Percentiles rank a stretch among this genome's conserved stretches.
These are phyloP conservation scores for Drosophila mettleri DNA, from an alignment of 2,888 invertebrate genomes.

Conservation along the genomic window DNA sequence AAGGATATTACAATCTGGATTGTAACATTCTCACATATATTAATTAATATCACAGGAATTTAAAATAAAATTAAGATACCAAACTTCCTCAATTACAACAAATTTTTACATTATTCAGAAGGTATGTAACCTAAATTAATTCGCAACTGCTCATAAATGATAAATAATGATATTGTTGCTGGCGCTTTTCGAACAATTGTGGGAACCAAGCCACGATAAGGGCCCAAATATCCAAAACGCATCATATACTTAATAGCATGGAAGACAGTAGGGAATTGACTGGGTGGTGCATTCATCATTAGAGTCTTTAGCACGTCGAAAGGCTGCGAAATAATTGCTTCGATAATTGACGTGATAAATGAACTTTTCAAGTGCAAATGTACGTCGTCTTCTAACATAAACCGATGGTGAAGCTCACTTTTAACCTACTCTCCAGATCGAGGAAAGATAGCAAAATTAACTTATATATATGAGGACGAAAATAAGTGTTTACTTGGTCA, in stretches of 20 bases:
- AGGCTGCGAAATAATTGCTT: constrained; percentile 43
- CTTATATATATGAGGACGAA: neutral
- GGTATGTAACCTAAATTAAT: constrained; percentile 38
- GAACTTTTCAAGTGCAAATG: constrained; percentile 48
- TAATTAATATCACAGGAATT: too few species aligned
- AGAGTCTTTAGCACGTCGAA: constrained; percentile 56
- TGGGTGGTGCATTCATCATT: constrained; percentile 46
- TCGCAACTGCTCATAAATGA: constrained; percentile 56
- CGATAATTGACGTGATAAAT: constrained; percentile 40
- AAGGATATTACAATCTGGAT: too few species aligned
- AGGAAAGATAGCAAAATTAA: neutral
- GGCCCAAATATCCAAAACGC: constrained; percentile 47
- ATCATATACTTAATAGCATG: constrained; percentile 31
- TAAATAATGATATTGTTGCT: constrained; percentile 43
- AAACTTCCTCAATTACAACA: neutral
- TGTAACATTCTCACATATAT: too few species aligned
- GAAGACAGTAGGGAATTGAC: constrained; percentile 14
- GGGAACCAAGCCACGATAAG: constrained; percentile 50
- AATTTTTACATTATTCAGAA: constrained; percentile 1
- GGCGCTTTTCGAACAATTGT: constrained; percentile 45
- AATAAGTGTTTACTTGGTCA: constrained; percentile 41
- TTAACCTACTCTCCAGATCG: constrained; percentile 31
- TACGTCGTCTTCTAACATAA: constrained; percentile 29
- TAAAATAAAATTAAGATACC: too few species aligned
- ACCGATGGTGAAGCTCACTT: constrained; percentile 12